A percentile compares a stretch with the other conserved stretches of the same genome.
Conservation (phyloP, 2,797 vertebrate species). For the Paramormyrops hopkinsi region DNA sequence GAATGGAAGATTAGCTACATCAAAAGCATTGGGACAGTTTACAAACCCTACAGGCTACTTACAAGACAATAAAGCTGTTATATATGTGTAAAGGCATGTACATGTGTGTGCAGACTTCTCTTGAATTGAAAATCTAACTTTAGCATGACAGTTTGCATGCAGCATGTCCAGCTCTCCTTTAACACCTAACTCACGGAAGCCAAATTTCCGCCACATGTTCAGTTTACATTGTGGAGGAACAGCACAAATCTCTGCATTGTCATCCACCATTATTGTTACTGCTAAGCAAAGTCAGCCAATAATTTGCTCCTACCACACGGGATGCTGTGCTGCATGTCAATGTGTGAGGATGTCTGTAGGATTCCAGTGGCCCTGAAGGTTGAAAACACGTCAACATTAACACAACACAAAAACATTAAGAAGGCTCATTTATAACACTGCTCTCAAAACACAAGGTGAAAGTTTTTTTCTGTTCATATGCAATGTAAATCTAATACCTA, state of each 20-base stretch:
- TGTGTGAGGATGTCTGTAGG: background rate
- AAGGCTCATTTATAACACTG: background rate
- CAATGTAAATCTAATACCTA: background rate
- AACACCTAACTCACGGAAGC: background rate
- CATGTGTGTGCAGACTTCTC: background rate
- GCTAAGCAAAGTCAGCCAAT: background rate
- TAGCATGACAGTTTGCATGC: background rate
- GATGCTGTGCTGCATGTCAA: background rate
- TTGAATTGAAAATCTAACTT: background rate
- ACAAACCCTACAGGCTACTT: background rate
- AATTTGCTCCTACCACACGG: background rate
- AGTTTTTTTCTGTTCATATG: background rate
- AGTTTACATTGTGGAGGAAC: background rate
- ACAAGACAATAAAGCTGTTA: background rate
- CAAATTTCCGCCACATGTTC: background rate
- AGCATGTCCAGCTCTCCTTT: background rate
- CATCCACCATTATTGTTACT: background rate
- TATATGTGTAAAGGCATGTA: background rate
- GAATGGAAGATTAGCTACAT: background rate
- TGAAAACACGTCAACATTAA: background rate
- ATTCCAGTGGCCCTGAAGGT: background rate
- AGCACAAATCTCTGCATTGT: background rate
- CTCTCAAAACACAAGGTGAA: background rate
- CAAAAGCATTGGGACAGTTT: background rate
- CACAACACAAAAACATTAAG: background rate